Evolutionary conservation across 1,140 invertebrate genomes (phyloP).

Genomic region (Meloidogyne chitwoodi): DNA sequence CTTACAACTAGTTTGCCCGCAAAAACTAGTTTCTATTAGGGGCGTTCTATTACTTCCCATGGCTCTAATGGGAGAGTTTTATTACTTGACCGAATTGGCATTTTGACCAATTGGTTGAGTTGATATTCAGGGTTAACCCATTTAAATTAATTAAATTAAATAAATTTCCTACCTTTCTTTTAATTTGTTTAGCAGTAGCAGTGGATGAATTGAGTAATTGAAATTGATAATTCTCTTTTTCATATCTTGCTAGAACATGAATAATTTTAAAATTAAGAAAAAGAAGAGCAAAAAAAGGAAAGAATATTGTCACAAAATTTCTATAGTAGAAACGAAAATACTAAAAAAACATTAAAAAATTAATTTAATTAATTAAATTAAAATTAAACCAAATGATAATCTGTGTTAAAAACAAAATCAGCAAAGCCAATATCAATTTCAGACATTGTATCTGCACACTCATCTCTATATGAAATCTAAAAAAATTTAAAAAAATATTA

Average conservation of each 20-base stretch:
- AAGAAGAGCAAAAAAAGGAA: constrained; percentile 54
- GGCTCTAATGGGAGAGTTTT: too few relatives aligned
- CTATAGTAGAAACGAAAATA: constrained; percentile 45
- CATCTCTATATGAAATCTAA: constrained; percentile 40
- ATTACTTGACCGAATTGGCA: too few relatives aligned
- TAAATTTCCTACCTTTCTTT: constrained; percentile 30
- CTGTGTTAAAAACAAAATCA: constrained; percentile 44
- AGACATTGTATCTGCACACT: constrained; percentile 48
- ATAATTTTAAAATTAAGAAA: constrained; percentile 52
- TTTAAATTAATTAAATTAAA: neutral
- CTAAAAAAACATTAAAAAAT: constrained; percentile 25
- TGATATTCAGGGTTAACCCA: too few relatives aligned
- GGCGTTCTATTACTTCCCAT: too few relatives aligned
- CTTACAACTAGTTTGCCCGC: too few relatives aligned
- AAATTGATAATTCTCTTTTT: constrained; percentile 27
- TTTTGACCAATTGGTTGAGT: too few relatives aligned
- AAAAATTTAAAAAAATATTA: constrained; percentile 14
- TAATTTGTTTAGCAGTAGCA: constrained; percentile 29
- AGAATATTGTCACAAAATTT: constrained; percentile 56
- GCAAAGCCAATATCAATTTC: constrained; percentile 42
- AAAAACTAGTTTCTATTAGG: too few relatives aligned
- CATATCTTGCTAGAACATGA: constrained; percentile 36
- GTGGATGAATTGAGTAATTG: constrained; percentile 13
- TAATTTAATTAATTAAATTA: constrained; percentile 1
- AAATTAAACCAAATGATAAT: constrained; percentile 31